Base-by-base conservation (phyloP, 2,888 invertebrate species). In the Endotricha flammealis region DNA sequence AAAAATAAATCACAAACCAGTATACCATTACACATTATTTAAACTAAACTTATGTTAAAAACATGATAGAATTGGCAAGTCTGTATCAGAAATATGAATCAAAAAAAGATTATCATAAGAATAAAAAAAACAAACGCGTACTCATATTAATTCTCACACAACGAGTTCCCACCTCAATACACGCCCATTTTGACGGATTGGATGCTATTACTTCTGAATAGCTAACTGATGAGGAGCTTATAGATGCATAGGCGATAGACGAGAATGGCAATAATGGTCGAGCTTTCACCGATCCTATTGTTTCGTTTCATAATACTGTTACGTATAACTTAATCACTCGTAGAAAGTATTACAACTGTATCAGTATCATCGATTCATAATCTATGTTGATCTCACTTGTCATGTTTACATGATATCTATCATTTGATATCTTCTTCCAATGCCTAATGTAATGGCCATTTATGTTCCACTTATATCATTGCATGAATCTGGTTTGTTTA, bases 341-440 rank as follows among this genome's bases (percentile, higher is more conserved):
- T 77, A 66, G 77, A 77, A 77, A 78, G 77, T 74, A 62, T 60
- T 58, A 67, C 64, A 74, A 68, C 66, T 54, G 54, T 64, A 61
- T 66, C 51, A 39, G 36, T 53, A 46, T 50, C 43, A 46, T 47
- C 49, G 48, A 49, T 49, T 53, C 38, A 12, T 22, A 29, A 28
- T 14, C 9, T 10, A 8, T 32, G 27, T 11, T 10, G 16, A 11
- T 17, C 12, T 11, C 7, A 23, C 22, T 28, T 22, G 28, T 28
- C 32, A 20, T 2, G n/a, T 20, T n/a, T 3, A 16, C 16, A 3
- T 16, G 6, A 16, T n/a, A n/a, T n/a, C n/a, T n/a, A n/a, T n/a
- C n/a, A n/a, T n/a, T n/a, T n/a, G n/a, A n/a, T n/a, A n/a, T n/a
- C n/a, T n/a, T n/a, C n/a, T n/a, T n/a, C n/a, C n/a, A n/a, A n/a